Base-by-base conservation (phyloP, 2,113 vertebrate genomes). In the Pseudorasbora parva region DNA sequence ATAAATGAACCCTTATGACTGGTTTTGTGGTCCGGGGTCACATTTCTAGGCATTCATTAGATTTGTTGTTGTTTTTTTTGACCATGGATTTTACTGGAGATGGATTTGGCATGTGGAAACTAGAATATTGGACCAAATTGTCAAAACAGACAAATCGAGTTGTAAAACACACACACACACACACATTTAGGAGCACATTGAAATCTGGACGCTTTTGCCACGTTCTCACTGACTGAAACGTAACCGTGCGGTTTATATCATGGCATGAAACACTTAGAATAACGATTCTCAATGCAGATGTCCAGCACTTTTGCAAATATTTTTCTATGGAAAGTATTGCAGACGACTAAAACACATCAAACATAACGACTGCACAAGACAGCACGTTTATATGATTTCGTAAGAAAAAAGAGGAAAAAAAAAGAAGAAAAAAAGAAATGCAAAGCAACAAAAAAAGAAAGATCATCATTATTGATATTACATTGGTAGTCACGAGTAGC, bases 221-320 rank as follows among this genome's bases (percentile, higher is more conserved):
- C 76, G 57, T 77, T 56, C 54, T 76, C 75, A 59, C 37, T 33
- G 23, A 47, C 45, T 74, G 72, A 30, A 33, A 33, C 6, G 43
- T 25, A 11, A 41, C 43, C n/a, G n/a, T 80, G 21, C 45, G 43
- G 56, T 81, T 23, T 54, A 59, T 62, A 59, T 59, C 66, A 54
- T 51, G 77, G 78, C 77, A 84, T 57, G 76, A 73, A 73, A 78
- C 75, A 79, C 74, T 57, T 66, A 37, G 30, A 76, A 56, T 27
- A 76, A 76, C 49, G 25, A 66, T 30, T 59, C 60, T 78, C 77
- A 19, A 21, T 78, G 57, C 79, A 68, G 64, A 81, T 41, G 64
- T 81, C 79, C 85, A 88, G 88, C 87, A 89, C 56, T 87, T 89
- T 91, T 88, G 88, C 84, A 86, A 85, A 88, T 91, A 91, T 89